phyloP scores from a whole-genome alignment of 2,888 invertebrate genomes.

The Antitype chi region DNA sequence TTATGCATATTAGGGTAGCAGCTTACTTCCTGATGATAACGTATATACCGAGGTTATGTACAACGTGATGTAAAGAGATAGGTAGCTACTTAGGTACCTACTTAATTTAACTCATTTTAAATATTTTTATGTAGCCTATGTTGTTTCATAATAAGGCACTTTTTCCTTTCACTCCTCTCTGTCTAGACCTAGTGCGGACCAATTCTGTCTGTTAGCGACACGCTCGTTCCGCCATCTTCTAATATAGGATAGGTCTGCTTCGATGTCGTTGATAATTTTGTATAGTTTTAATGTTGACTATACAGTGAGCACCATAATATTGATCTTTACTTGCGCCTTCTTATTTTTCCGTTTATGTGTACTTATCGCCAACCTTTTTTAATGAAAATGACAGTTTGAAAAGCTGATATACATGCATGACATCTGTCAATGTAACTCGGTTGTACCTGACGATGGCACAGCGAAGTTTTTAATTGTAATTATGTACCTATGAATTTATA shows the following conservation, averaged over 20 bases:
- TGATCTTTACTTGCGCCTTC: not conserved
- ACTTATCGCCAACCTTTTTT: not conserved
- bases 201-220: too few species aligned
- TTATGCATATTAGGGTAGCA: constrained; percentile 2
- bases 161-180: too few species aligned
- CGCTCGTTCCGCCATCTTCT: too few species aligned
- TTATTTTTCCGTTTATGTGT: not conserved
- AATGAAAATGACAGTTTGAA: not conserved
- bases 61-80: not conserved
- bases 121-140: too few species aligned
- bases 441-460: not conserved
- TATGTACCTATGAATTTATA: not conserved
- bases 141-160: too few species aligned
- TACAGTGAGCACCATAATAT: not conserved
- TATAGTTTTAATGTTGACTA: not conserved
- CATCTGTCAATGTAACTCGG: not conserved
- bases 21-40: not conserved
- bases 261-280: too few species aligned
- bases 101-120: too few species aligned
- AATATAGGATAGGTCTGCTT: too few species aligned
- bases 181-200: too few species aligned
- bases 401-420: not conserved
- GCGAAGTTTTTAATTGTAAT: not conserved
- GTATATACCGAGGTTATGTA: not conserved
- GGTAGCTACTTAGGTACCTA: too few species aligned